Conservation (phyloP, 2,888 invertebrate species). For the Lymantria dispar region DNA sequence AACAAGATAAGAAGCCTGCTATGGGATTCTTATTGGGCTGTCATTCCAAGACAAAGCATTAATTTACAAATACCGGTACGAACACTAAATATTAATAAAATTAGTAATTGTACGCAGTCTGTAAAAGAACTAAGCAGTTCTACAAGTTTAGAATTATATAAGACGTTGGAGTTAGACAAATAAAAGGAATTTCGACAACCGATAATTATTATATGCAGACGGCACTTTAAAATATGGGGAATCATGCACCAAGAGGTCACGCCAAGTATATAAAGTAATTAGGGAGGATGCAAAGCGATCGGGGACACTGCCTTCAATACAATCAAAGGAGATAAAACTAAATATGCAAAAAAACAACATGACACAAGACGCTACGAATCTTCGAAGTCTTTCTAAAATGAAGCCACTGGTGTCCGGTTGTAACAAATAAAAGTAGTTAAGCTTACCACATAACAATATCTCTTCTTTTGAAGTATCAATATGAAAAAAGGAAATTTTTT, state of each 20-base stretch:
- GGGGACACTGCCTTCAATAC: conserved; percentile 82
- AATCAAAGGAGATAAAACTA: conserved; percentile 74
- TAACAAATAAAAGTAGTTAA: conserved; percentile 53
- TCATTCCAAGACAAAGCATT: conserved; percentile 67
- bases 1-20: conserved; percentile 70
- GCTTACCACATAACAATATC: conserved; percentile 62
- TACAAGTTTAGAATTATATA: conserved; percentile 58
- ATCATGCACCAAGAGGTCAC: conserved; percentile 83
- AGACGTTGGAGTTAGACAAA: conserved; percentile 45
- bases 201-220: conserved; percentile 46
- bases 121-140: conserved; percentile 68
- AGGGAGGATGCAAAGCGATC: conserved; percentile 81
- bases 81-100: conserved; percentile 44
- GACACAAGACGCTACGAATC: conserved; percentile 60
- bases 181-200: conserved; percentile 46
- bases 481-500: conserved; percentile 51
- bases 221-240: conserved; percentile 63
- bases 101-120: conserved; percentile 48
- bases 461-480: conserved; percentile 53
- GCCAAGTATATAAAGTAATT: conserved; percentile 73
- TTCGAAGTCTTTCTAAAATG: conserved; percentile 54
- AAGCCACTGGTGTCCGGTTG: conserved; percentile 56
- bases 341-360: conserved; percentile 64
- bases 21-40: conserved; percentile 60
- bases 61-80: conserved; percentile 40